These are phyloP conservation scores for Crenichthys baileyi DNA, from an alignment of 2,797 vertebrate genomes.

Conservation along the genomic window DNA sequence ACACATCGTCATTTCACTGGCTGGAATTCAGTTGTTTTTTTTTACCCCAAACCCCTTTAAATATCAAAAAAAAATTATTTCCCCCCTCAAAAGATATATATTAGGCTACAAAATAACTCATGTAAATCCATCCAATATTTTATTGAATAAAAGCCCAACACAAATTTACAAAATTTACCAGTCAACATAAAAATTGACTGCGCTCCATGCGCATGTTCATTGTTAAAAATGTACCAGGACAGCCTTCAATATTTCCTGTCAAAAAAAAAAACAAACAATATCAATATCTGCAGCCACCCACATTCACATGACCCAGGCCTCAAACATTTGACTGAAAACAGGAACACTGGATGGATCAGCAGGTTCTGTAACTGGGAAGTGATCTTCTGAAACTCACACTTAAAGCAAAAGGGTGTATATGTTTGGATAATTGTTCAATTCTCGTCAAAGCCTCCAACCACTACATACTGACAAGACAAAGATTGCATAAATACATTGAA, in stretches of 20 bases:
- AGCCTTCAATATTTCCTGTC: conserved; percentile 52
- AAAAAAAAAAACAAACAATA: conserved; percentile 5
- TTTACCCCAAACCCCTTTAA: background rate
- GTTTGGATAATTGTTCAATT: conserved; percentile 34
- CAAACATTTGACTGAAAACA: conserved; percentile 32
- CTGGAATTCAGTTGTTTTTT: background rate
- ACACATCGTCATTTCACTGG: background rate
- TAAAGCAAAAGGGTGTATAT: conserved; percentile 28
- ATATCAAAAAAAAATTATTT: background rate
- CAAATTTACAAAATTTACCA: conserved; percentile 81
- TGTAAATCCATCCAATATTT: conserved; percentile 80
- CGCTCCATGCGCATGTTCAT: conserved; percentile 62
- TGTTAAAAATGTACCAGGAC: conserved; percentile 74
- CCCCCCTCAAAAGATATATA: background rate
- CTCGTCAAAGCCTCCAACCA: conserved; percentile 26
- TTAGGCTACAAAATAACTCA: conserved; percentile 32
- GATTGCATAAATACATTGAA: conserved; percentile 26
- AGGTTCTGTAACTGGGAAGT: conserved; percentile 43
- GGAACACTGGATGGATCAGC: conserved; percentile 62
- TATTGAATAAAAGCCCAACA: conserved; percentile 84
- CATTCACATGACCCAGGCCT: conserved; percentile 51
- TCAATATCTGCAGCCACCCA: conserved; percentile 50
- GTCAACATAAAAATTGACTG: conserved; percentile 76
- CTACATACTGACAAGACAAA: conserved; percentile 33
- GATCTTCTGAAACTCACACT: conserved; percentile 19